A percentile compares a stretch with the other conserved stretches of the same genome.
These are phyloP conservation scores for Diadema setosum DNA, from an alignment of 35 echinoderm and acorn worm species.

Conservation along the genomic window DNA sequence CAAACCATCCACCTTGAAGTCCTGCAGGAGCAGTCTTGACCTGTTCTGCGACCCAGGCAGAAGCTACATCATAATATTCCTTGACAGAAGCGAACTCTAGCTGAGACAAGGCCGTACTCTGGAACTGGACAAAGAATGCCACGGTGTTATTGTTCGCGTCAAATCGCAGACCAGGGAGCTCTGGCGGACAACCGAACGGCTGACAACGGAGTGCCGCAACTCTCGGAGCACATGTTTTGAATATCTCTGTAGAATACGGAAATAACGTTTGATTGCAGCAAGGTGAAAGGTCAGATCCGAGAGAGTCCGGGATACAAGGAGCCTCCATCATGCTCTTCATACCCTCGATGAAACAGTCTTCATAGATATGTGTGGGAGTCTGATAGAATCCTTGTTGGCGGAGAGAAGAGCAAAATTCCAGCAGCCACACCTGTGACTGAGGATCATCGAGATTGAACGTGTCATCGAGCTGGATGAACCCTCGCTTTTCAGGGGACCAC, in stretches of 20 bases:
- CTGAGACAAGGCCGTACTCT: background rate
- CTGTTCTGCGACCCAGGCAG: conserved; percentile 26
- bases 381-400: conserved; percentile 49
- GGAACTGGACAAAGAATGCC: conserved; percentile 37
- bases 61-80: conserved; percentile 43
- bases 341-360: conserved; percentile 63
- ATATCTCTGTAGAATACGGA: conserved; percentile 35
- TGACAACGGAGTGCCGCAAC: background rate
- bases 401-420: conserved; percentile 40
- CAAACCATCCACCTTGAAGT: conserved; percentile 61
- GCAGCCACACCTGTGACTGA: conserved; percentile 62
- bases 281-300: conserved; percentile 20
- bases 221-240: conserved; percentile 41
- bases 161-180: conserved; percentile 39
- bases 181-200: background rate
- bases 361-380: background rate
- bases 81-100: conserved; percentile 12
- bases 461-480: conserved; percentile 16
- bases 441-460: conserved; percentile 9
- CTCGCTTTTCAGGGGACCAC: conserved; percentile 27
- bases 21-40: conserved; percentile 50
- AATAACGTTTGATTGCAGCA: conserved; percentile 40
- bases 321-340: conserved; percentile 55
- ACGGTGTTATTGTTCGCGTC: conserved; percentile 3
- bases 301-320: conserved; percentile 56